Conservation (phyloP, 2,888 invertebrate species). For the Erebia epiphron region DNA sequence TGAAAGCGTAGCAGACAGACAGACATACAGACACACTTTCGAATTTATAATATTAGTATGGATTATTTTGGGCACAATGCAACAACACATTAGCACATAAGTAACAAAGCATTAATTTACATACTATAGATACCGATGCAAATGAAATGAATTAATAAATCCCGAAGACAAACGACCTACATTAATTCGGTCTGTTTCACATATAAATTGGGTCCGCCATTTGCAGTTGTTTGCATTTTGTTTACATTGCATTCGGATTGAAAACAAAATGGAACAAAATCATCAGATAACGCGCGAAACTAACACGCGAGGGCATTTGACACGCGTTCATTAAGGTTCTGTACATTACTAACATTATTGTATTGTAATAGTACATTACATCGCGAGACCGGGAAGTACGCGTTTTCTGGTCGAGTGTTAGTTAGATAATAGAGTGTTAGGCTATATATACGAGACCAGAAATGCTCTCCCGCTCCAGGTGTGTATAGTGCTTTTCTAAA, state of each 20-base stretch:
- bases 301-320: not conserved
- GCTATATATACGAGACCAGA: no score
- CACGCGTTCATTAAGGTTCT: not conserved
- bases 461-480: no score
- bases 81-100: not conserved
- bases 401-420: no score
- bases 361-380: no score
- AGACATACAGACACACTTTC: not conserved
- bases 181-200: slow-evolving; percentile 3
- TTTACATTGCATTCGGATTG: not conserved
- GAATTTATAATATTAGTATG: not conserved
- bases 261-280: not conserved
- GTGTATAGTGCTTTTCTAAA: no score
- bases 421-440: no score
- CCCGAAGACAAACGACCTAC: not conserved
- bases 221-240: slow-evolving; percentile 14
- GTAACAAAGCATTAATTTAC: not conserved
- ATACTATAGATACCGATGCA: slow-evolving; percentile 11
- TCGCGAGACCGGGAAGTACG: no score
- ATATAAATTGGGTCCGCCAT: not conserved
- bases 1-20: no score
- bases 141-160: slow-evolving; percentile 16
- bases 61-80: not conserved
- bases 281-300: not conserved
- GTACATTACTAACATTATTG: not conserved